Conservation (phyloP, 2,888 invertebrate species). For the Andrena dorsata region DNA sequence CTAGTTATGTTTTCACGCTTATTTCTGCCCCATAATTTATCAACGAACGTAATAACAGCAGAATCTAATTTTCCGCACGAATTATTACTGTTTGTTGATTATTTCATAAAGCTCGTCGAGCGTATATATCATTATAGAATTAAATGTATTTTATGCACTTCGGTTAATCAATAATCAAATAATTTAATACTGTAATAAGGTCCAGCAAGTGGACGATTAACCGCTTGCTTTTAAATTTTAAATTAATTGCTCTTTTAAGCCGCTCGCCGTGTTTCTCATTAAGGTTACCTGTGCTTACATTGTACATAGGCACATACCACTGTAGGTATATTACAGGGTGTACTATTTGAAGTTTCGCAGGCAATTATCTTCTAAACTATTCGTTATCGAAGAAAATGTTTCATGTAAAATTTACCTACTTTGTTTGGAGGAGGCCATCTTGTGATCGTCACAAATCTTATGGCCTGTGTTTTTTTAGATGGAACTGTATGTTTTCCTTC, state of each 20-base stretch:
- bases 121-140: not conserved
- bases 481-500: no score
- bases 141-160: conserved; percentile 2
- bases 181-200: not conserved
- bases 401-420: no score
- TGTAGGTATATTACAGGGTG: no score
- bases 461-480: no score
- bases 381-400: no score
- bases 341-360: no score
- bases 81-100: not conserved
- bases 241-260: not conserved
- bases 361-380: no score
- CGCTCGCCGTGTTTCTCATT: not conserved
- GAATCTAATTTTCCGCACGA: conserved; percentile 1
- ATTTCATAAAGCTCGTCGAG: not conserved
- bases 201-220: not conserved
- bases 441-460: no score
- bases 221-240: not conserved
- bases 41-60: not conserved
- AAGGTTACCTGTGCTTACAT: not conserved
- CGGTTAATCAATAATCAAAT: conserved; percentile 1
- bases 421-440: no score
- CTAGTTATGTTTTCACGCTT: not conserved
- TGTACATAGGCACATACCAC: not conserved
- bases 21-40: conserved; percentile 2